Base-by-base conservation (phyloP, 2,113 vertebrate genomes). In the Struthidea cinerea region DNA sequence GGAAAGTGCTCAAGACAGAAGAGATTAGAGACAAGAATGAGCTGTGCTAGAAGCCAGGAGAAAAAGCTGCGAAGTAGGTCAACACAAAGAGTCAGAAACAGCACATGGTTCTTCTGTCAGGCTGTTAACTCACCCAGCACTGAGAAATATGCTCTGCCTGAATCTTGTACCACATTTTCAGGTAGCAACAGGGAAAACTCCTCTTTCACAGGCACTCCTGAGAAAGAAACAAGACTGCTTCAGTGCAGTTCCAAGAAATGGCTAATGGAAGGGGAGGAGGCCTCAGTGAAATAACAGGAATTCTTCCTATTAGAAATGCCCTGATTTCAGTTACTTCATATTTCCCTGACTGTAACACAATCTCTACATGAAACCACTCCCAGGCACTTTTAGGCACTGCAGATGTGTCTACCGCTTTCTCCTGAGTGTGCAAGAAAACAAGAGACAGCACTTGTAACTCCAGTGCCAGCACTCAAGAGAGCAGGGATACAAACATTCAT, bases 71-170 rank as follows among this genome's bases (percentile, higher is more conserved):
- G 37, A 86, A n/a, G 7, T n/a, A 79, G 12, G n/a, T 41, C 39
- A 57, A 33, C 16, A 44, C 3, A 65, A 53, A 33, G 12, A n/a
- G 28, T 28, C 24, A 88, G 53, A 87, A 91, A 69, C 18, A 87
- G 26, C n/a, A 61, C 23, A 22, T 27, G 14, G 14, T 30, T 71
- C 39, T 75, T 82, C 67, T 80, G 32, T 19, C 20, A 42, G 17
- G 22, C n/a, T 35, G 44, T 56, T 71, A 41, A 91, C 97, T 98
- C 73, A 98, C 98, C 98, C 53, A 98, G 44, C 57, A 98, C 94
- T 39, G 96, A 98, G 76, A 98, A 79, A 57, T 95, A 97, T 2
- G 98, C 98, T 90, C 96, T 92, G 80, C 95, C 94, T 26, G 98
- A 98, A 4, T 96, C 97, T 86, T 89, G 47, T 19, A 98, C 95